Percentiles rank a stretch among this genome's conserved stretches.
Conservation (phyloP, 2,113 vertebrate genomes). For the Platysternon megacephalum region DNA sequence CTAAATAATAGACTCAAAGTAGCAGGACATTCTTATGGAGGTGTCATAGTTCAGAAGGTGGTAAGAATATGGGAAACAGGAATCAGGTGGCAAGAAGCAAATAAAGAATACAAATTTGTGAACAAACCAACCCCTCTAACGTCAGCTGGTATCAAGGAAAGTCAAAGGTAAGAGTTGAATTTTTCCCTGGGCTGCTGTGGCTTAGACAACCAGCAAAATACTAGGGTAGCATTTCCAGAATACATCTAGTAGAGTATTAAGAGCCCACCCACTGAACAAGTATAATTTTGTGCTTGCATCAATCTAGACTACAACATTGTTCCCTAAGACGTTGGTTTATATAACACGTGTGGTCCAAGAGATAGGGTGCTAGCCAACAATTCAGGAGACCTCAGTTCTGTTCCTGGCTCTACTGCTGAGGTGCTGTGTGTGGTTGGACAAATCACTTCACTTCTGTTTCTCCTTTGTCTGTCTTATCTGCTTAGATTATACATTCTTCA, state of each 20-base stretch:
- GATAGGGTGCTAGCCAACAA: neutral
- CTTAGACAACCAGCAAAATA: neutral
- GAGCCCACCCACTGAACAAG: neutral
- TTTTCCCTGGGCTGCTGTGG: neutral
- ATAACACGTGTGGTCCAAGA: neutral
- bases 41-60: neutral
- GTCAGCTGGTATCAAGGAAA: neutral
- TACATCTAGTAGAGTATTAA: neutral
- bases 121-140: neutral
- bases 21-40: neutral
- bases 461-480: neutral
- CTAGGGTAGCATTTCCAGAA: neutral
- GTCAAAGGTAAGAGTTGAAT: neutral
- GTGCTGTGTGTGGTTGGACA: neutral
- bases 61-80: neutral
- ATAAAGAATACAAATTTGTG: neutral
- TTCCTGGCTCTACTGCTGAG: neutral
- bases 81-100: neutral
- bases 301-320: neutral
- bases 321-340: neutral
- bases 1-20: neutral
- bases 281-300: neutral
- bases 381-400: neutral
- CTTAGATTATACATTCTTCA: neutral
- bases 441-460: neutral